These are phyloP conservation scores for Smutsia temminckii DNA, from an alignment of 2,797 vertebrate genomes.

Conservation along the genomic window DNA sequence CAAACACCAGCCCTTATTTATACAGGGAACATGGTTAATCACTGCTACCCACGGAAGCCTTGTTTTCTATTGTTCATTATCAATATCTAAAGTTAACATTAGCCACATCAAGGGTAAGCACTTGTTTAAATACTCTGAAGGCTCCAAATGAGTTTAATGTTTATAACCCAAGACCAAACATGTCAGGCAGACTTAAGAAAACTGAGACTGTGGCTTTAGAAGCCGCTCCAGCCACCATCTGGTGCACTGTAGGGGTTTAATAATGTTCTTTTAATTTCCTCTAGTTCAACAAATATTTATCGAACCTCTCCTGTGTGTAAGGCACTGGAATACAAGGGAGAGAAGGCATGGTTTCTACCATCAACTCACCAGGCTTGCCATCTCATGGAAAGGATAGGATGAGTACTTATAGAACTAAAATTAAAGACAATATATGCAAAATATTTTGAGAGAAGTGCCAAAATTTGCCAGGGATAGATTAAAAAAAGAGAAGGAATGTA, in stretches of 20 bases:
- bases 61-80: slow-evolving; percentile 18
- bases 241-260: background rate
- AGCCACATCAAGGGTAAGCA: background rate
- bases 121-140: background rate
- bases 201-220: background rate
- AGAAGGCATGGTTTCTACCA: background rate
- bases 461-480: background rate
- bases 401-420: background rate
- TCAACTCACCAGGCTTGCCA: background rate
- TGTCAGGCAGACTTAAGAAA: background rate
- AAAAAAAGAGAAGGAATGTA: background rate
- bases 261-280: background rate
- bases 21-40: background rate
- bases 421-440: background rate
- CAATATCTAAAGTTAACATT: slow-evolving; percentile 30
- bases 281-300: slow-evolving; percentile 11
- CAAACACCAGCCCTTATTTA: background rate
- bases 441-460: background rate
- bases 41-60: background rate
- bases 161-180: slow-evolving; percentile 19
- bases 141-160: background rate
- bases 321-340: background rate
- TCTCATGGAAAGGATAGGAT: background rate
- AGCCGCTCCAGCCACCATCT: background rate
- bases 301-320: background rate